Evolutionary conservation across 2,797 vertebrate genomes (phyloP), one percentile per base, ranked within the genome.

Genomic region (Staurois parvus): DNA sequence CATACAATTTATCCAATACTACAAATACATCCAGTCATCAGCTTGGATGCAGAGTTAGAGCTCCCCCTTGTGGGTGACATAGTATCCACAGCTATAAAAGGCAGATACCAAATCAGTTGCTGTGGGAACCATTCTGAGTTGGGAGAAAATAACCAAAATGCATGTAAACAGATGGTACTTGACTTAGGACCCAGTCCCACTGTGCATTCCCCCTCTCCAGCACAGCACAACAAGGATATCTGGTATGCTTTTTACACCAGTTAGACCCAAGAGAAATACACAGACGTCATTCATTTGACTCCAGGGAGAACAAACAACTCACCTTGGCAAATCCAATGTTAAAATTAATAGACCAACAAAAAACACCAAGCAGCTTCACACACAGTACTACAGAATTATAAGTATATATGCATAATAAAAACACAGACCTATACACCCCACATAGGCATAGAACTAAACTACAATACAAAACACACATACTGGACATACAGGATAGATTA

Each of bases 51-150:
- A 52, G 66, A 70, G 78, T 68, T 26, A 56, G 52, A 80, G 87
- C 85, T 81, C 81, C n/a, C 72, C 77, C 84, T 83, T 29, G 76
- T 84, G 84, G 79, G 82, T 79, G 74, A 67, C 26, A 28, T 52
- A 9, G 48, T 66, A 59, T 52, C 26, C 76, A 40, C 48, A 24
- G 62, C 26, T 48, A 64, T 72, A 32, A 56, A 37, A 48, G 59
- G 84, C n/a, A 80, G 84, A 74, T 68, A 67, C 66, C 79, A 74
- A 70, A 88, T 87, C 74, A 40, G 89, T 91, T 89, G 90, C 86
- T 91, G 89, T 91, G 87, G 87, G 89, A 91, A 92, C 90, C 83
- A 72, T 84, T 74, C 80, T 86, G 48, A 29, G 72, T 30, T 66
- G 70, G 62, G 72, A 48, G 67, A 64, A 76, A 81, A 88, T 90